Evolutionary conservation across 2,797 vertebrate genomes (phyloP), one percentile per base, ranked within the genome.

Genomic region (Micropoecilia bifurca): DNA sequence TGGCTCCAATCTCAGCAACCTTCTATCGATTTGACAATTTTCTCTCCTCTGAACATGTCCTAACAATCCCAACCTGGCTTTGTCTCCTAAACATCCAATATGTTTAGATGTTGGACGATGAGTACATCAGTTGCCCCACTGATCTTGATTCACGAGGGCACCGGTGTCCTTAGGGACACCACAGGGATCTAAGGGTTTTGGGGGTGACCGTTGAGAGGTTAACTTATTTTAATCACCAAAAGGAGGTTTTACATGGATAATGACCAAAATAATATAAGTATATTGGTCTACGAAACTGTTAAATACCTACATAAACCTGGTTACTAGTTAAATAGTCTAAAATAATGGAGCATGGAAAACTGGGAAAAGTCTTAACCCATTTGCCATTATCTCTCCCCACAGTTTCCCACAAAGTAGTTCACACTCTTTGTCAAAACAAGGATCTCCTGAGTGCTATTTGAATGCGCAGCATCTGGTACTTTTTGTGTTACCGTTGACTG

Each of bases 381-480:
- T 85, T 80, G 80, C 68, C 53, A 9, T 68, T 33, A 79, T 76
- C 55, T 50, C 53, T 72, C 36, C 73, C 71, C 30, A 14, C 73
- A 46, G 63, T 78, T 87, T 45, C 69, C 66, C 75, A 10, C 57
- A 74, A 83, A 90, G 78, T 66, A 59, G 39, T 80, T 76, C 68
- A 46, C 71, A 75, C 76, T 80, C 45, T 73, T 83, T 88, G 77
- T 89, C 78, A 80, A 89, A 88, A 83, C 80, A 88, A 88, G 85
- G 30, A 78, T 87, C 89, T 89, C 84, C 73, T 4, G 85, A 88
- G 90, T 79, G 69, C 48, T 76, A 82, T 87, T 86, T 76, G 73
- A 88, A 79, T 10, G 10, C 8, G 0, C 76, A 93, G 81, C 92
- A 94, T 93, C 92, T 94, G 92, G 88, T 82, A 61, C 73, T 78